Evolutionary conservation across 2,113 vertebrate species (phyloP).

Genomic region (Ammospiza caudacuta): DNA sequence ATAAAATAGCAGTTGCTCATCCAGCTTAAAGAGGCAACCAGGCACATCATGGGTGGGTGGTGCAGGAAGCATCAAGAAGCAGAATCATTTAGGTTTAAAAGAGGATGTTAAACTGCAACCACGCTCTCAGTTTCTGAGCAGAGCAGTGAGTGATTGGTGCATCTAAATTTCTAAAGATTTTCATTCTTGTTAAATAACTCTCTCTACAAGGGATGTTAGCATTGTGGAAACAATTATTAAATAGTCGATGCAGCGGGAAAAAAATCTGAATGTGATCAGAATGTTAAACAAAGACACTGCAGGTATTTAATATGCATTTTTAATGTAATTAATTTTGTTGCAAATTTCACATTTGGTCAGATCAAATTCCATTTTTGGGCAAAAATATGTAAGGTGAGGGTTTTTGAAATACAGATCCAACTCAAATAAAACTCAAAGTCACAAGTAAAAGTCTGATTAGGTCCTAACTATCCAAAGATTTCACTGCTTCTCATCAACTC

Average conservation of each 20-base stretch:
- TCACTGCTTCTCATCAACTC: neutral
- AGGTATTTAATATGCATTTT: neutral
- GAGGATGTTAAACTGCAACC: neutral
- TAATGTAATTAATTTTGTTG: neutral
- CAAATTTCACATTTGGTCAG: neutral
- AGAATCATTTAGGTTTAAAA: neutral
- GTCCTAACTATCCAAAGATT: neutral
- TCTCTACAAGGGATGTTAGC: neutral
- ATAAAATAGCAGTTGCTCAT: neutral
- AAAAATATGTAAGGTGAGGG: neutral
- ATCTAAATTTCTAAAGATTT: slow-evolving; percentile 47
- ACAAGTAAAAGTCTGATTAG: neutral
- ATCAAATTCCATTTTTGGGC: neutral
- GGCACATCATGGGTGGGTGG: neutral
- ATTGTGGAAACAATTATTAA: slow-evolving; percentile 35
- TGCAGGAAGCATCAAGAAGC: neutral
- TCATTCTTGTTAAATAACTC: slow-evolving; percentile 30
- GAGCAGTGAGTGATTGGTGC: neutral
- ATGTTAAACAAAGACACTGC: neutral
- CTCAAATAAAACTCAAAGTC: neutral
- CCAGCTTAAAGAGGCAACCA: neutral
- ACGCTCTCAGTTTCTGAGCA: neutral
- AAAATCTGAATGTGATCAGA: neutral
- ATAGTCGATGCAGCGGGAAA: neutral
- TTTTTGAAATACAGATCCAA: neutral